A percentile compares a stretch with the other conserved stretches of the same genome.
Conservation (phyloP, 2,797 vertebrate species). For the Falco berigora region DNA sequence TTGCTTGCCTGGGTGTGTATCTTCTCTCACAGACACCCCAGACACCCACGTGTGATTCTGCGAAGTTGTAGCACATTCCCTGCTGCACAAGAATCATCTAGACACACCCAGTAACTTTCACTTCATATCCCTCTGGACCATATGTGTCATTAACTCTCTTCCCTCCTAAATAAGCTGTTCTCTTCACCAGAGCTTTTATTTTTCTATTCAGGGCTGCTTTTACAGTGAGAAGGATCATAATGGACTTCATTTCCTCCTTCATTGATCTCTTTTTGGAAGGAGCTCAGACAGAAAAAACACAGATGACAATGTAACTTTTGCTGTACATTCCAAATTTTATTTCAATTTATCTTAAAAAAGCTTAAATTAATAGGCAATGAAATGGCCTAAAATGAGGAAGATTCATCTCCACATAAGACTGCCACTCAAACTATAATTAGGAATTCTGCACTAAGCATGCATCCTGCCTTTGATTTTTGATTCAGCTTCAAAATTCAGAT, state of each 20-base stretch:
- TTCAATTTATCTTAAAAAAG: neutral
- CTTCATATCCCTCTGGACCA: neutral
- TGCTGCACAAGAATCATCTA: neutral
- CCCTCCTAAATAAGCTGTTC: neutral
- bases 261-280: neutral
- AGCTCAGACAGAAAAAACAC: neutral
- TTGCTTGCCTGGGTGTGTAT: neutral
- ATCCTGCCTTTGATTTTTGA: neutral
- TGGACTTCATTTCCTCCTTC: fast-evolving
- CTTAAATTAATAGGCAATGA: neutral
- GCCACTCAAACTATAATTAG: neutral
- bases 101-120: neutral
- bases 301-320: neutral
- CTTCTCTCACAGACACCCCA: neutral
- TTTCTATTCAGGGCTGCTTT: neutral
- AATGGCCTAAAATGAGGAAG: neutral
- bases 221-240: neutral
- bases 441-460: neutral
- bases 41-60: fast-evolving
- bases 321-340: neutral
- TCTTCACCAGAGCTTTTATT: neutral
- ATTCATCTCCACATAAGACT: neutral
- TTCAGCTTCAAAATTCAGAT: neutral
- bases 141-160: neutral
- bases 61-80: neutral